These are phyloP conservation scores for Antigone vipio DNA, from an alignment of 2,113 vertebrate species.

Conservation along the genomic window DNA sequence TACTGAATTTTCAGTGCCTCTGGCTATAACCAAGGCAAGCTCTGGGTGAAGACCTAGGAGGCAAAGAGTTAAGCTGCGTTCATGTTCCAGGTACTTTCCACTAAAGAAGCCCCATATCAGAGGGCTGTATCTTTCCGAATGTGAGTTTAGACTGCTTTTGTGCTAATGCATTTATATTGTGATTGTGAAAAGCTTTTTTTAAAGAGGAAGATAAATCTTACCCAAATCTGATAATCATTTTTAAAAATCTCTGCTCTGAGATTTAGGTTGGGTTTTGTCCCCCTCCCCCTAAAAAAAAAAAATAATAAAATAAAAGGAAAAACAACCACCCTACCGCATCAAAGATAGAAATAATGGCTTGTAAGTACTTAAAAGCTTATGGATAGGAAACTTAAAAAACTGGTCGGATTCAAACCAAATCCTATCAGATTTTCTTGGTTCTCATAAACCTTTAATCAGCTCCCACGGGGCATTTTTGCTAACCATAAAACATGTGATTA, in stretches of 20 bases:
- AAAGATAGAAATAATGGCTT: slow-evolving; percentile 74
- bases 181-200: slow-evolving; percentile 52
- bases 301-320: not conserved
- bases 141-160: slow-evolving; percentile 40
- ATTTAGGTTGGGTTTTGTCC: slow-evolving; percentile 43
- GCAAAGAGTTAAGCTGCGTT: slow-evolving; percentile 32
- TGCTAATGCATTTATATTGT: slow-evolving; percentile 40
- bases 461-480: slow-evolving; percentile 58
- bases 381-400: slow-evolving; percentile 80
- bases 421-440: slow-evolving; percentile 83
- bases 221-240: slow-evolving; percentile 76
- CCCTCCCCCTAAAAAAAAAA: not conserved
- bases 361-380: slow-evolving; percentile 80
- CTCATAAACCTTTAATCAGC: slow-evolving; percentile 80
- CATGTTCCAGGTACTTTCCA: not conserved
- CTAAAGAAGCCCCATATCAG: not conserved
- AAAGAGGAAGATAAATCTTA: slow-evolving; percentile 72
- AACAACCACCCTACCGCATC: slow-evolving; percentile 33
- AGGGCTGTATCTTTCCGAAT: not conserved
- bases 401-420: slow-evolving; percentile 79
- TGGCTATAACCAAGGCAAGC: not conserved
- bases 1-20: not conserved
- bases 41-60: not conserved
- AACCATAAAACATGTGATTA: slow-evolving; percentile 68
- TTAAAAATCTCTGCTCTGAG: slow-evolving; percentile 62